Evolutionary conservation across 2,797 vertebrate genomes (phyloP).

Genomic region (Chelidonichthys spinosus): DNA sequence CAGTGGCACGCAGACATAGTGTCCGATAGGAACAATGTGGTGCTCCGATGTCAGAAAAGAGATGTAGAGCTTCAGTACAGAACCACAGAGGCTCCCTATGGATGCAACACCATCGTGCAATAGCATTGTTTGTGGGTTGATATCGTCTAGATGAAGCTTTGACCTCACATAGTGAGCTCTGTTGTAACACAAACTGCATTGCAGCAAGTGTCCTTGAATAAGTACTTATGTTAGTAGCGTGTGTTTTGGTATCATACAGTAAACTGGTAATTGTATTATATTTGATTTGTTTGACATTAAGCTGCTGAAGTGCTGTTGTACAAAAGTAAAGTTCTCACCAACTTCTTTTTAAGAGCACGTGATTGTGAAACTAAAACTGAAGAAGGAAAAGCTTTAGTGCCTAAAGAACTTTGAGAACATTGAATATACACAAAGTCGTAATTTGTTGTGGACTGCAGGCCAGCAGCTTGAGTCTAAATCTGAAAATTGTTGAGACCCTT

Average conservation of each 20-base stretch:
- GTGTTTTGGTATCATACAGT: constrained; percentile 37
- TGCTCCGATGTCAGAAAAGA: neutral
- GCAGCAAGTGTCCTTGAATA: constrained; percentile 13
- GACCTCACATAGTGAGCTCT: constrained; percentile 6
- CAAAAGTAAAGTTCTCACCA: constrained; percentile 9
- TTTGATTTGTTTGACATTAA: constrained; percentile 24
- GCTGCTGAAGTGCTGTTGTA: constrained; percentile 10
- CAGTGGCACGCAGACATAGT: constrained; percentile 42
- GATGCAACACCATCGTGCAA: constrained; percentile 1
- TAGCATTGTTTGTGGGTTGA: neutral
- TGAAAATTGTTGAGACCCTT: neutral
- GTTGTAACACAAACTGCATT: constrained; percentile 14
- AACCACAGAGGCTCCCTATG: neutral
- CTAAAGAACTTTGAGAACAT: constrained; percentile 11
- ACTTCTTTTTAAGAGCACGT: neutral
- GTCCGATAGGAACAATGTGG: constrained; percentile 5
- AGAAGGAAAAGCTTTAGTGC: constrained; percentile 2
- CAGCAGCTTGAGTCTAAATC: neutral
- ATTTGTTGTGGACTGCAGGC: neutral
- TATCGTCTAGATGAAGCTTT: neutral
- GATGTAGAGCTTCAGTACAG: constrained; percentile 1
- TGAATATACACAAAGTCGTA: neutral
- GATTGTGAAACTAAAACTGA: constrained; percentile 18
- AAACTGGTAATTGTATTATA: constrained; percentile 29
- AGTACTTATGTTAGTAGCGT: constrained; percentile 1